Evolutionary conservation across 2,113 vertebrate genomes (phyloP).

Genomic region (Aythya baeri): DNA sequence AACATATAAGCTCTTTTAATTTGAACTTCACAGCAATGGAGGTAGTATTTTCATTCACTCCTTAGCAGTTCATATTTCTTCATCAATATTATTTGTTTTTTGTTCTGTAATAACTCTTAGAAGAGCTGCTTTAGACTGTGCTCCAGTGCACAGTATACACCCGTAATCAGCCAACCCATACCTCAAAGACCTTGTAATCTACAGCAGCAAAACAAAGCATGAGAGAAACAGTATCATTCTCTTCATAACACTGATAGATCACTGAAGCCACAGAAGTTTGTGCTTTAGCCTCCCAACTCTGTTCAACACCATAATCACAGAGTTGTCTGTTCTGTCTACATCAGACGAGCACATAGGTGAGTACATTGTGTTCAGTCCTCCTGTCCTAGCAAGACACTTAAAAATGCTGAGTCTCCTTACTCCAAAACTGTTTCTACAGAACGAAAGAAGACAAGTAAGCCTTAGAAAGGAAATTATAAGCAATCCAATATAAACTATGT

Average conservation of each 20-base stretch:
- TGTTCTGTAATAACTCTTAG: background rate
- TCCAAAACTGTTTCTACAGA: background rate
- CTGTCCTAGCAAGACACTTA: background rate
- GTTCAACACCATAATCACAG: background rate
- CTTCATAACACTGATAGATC: background rate
- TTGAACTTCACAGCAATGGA: slow-evolving; percentile 5
- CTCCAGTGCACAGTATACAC: background rate
- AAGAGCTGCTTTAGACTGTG: background rate
- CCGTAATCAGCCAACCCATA: background rate
- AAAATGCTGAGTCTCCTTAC: background rate
- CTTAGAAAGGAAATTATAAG: background rate
- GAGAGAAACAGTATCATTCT: background rate
- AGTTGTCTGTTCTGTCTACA: background rate
- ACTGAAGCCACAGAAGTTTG: background rate
- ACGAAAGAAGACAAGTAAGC: background rate
- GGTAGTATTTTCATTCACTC: background rate
- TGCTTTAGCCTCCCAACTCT: background rate
- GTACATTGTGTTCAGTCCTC: background rate
- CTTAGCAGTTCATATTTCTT: background rate
- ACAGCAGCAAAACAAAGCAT: background rate
- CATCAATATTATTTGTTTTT: background rate
- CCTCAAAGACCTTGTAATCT: background rate
- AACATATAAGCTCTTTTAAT: slow-evolving; percentile 9
- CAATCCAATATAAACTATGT: background rate
- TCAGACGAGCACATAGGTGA: background rate